phyloP scores from a whole-genome alignment of 2,113 vertebrate genomes.

The Sturnus vulgaris region DNA sequence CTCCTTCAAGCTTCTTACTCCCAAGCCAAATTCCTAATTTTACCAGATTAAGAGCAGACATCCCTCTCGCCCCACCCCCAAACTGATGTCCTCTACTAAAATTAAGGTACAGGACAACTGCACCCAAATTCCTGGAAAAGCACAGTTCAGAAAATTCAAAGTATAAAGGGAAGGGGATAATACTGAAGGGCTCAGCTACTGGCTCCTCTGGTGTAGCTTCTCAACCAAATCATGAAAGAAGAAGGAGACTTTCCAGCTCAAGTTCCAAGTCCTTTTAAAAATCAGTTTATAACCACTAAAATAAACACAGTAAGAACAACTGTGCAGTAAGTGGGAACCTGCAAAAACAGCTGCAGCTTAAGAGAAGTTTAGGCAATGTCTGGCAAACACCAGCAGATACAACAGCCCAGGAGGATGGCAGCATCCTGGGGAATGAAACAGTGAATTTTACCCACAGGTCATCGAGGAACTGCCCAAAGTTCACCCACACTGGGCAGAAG shows the following conservation, averaged over 20 bases:
- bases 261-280: conserved; percentile 50
- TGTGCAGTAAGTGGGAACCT: conserved; percentile 48
- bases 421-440: neutral
- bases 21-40: neutral
- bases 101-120: neutral
- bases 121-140: neutral
- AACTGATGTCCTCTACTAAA: neutral
- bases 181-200: neutral
- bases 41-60: neutral
- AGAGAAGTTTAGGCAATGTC: neutral
- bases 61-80: neutral
- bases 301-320: conserved; percentile 54
- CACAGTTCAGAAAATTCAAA: neutral
- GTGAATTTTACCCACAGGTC: neutral
- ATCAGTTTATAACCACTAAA: conserved; percentile 58
- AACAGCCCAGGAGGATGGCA: neutral
- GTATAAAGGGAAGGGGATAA: neutral
- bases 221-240: neutral
- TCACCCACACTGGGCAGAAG: neutral
- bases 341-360: conserved; percentile 43
- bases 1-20: neutral
- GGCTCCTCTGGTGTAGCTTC: neutral
- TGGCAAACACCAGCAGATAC: neutral
- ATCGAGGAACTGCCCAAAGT: accelerated
- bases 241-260: conserved; percentile 27